Base-by-base conservation (phyloP, 2,797 vertebrate species). In the Tachyglossus aculeatus region DNA sequence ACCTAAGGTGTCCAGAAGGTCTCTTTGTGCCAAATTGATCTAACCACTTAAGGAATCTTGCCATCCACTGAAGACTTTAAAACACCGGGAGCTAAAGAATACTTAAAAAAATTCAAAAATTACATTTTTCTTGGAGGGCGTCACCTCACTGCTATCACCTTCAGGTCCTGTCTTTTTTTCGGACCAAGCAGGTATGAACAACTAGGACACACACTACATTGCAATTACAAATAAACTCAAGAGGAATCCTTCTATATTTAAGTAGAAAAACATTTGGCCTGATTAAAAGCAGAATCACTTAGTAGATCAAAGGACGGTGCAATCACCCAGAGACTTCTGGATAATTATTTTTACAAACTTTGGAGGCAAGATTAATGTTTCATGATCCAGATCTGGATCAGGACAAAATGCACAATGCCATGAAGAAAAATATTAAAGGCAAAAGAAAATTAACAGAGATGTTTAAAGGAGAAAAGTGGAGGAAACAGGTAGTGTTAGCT, bases 191-290 rank as follows among this genome's bases (percentile, higher is more conserved):
- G 53, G 61, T 79, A 81, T 82, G 77, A 75, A 59, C 47, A 77
- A 37, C 54, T 36, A 67, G 55, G 4, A 60, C 71, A 48, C 45
- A 47, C 47, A 24, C 57, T 33, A 0, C 52, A 33, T 65, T 60
- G 27, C 59, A 44, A 55, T 77, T 72, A 36, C 24, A 60, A 37
- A 71, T 58, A 73, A 57, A 39, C 47, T 62, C 67, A 37, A 66
- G 45, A 68, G 57, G 62, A 48, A 41, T 18, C 21, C 12, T 68
- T 73, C 67, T 83, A 78, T 80, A 79, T 81, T 83, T 83, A 81
- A 75, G 63, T 53, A 58, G 69, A 63, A 51, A 77, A 77, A 52
- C 51, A 13, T 66, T 77, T 81, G 58, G 10, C 67, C 78, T 81
- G 18, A 80, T 77, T 85, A 81, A 74, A 57, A 65, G 2, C 8